These are phyloP conservation scores for Australoheros facetus DNA, from an alignment of 2,797 vertebrate species.

Conservation along the genomic window DNA sequence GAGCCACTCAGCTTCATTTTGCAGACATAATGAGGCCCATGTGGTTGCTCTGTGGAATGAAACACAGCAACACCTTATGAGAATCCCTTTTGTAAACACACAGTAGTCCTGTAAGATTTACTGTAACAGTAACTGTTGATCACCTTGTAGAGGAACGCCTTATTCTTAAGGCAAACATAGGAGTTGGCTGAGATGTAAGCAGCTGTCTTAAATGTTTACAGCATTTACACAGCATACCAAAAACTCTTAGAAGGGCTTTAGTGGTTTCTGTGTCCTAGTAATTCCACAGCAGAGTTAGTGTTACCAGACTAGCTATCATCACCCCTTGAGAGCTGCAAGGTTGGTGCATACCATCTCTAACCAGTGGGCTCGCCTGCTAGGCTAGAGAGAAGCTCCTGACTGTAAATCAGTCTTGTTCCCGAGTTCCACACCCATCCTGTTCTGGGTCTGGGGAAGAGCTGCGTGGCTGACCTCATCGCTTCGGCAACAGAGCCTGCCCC, in stretches of 20 bases:
- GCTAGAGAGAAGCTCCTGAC: conserved; percentile 56
- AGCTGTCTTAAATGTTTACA: conserved; percentile 61
- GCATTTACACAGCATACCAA: conserved; percentile 59
- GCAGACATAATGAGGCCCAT: neutral
- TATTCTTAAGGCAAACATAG: conserved; percentile 14
- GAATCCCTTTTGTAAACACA: conserved; percentile 25
- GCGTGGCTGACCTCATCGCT: conserved; percentile 78
- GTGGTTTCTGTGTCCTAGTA: conserved; percentile 58
- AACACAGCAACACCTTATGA: conserved; percentile 20
- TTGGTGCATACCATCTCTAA: conserved; percentile 58
- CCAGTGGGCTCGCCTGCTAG: conserved; percentile 43
- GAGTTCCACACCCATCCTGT: conserved; percentile 80
- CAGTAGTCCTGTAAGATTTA: conserved; percentile 19
- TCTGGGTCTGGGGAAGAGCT: conserved; percentile 69
- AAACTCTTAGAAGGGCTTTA: conserved; percentile 59
- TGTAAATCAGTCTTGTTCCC: conserved; percentile 75
- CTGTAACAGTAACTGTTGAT: conserved; percentile 28
- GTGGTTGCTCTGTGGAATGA: neutral
- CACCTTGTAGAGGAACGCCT: conserved; percentile 25
- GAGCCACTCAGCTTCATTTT: neutral
- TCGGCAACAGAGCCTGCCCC: conserved; percentile 73
- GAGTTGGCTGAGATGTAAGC: conserved; percentile 25
- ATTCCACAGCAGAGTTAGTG: conserved; percentile 63
- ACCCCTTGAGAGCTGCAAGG: conserved; percentile 50
- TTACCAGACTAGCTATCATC: conserved; percentile 72